A percentile compares a stretch with the other conserved stretches of the same genome.
Conservation (phyloP, 2,113 vertebrate genomes). For the Cairina moschata region DNA sequence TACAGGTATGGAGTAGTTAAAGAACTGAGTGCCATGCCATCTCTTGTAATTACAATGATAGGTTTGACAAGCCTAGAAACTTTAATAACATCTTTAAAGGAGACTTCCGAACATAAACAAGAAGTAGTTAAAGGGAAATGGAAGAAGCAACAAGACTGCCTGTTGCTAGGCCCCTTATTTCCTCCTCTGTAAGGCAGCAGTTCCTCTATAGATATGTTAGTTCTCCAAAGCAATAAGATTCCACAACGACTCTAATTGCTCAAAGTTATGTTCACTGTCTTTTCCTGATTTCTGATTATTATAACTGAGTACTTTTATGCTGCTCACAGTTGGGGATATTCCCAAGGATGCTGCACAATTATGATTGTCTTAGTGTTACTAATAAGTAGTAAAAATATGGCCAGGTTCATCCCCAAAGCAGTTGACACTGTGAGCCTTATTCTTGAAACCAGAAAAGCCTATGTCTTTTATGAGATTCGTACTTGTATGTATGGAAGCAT, state of each 20-base stretch:
- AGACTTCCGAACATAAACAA: constrained; percentile 48
- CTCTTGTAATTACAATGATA: constrained; percentile 48
- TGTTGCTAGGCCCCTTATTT: background rate
- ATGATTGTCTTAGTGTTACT: background rate
- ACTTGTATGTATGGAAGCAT: background rate
- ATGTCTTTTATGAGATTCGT: background rate
- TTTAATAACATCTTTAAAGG: constrained; percentile 23
- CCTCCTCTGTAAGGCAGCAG: background rate
- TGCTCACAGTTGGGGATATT: background rate
- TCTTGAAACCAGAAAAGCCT: background rate
- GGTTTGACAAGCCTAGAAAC: constrained; percentile 24
- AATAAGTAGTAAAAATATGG: background rate
- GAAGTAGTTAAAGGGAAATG: background rate
- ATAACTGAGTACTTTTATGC: background rate
- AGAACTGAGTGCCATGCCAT: constrained; percentile 6
- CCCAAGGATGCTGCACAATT: background rate
- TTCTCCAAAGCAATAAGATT: background rate
- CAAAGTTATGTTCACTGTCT: background rate
- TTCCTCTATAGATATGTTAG: background rate
- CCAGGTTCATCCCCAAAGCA: background rate
- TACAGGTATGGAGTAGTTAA: constrained; percentile 34
- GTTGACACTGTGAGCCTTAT: background rate
- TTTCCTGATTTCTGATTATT: background rate
- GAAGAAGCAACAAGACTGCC: background rate
- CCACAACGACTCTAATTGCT: background rate